Evolutionary conservation across 2,797 vertebrate genomes (phyloP).

Genomic region (Myiothlypis chrysogaster): DNA sequence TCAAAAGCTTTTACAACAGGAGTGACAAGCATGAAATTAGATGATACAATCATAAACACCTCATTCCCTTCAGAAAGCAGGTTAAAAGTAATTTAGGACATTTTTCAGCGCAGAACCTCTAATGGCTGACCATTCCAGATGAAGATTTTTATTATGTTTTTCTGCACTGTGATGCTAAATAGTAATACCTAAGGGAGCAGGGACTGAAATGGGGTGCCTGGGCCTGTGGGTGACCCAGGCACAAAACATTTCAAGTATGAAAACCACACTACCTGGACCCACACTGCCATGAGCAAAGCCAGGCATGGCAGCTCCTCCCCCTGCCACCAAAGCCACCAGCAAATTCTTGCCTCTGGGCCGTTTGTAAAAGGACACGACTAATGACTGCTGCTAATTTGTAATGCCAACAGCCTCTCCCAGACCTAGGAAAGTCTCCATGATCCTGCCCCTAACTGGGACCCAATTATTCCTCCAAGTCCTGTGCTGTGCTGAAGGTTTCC

Average conservation of each 20-base stretch:
- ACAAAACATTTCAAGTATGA: constrained; percentile 4
- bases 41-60: neutral
- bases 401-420: neutral
- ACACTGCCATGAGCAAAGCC: neutral
- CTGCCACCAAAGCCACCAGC: neutral
- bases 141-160: neutral
- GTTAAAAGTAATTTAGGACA: neutral
- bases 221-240: neutral
- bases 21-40: constrained; percentile 12
- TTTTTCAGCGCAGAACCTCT: neutral
- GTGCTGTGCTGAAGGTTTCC: neutral
- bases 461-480: neutral
- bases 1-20: constrained; percentile 8
- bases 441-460: neutral
- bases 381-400: neutral
- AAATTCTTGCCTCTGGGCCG: neutral
- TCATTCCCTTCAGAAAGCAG: neutral
- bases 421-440: neutral
- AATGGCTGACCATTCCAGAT: neutral
- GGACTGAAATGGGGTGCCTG: neutral
- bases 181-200: neutral
- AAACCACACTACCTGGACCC: constrained; percentile 8
- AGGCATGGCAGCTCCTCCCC: neutral
- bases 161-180: neutral
- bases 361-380: neutral